A percentile compares a stretch with the other conserved stretches of the same genome.
Evolutionary conservation across 2,113 vertebrate species (phyloP).

Genomic region (Nyctereutes procyonoides): DNA sequence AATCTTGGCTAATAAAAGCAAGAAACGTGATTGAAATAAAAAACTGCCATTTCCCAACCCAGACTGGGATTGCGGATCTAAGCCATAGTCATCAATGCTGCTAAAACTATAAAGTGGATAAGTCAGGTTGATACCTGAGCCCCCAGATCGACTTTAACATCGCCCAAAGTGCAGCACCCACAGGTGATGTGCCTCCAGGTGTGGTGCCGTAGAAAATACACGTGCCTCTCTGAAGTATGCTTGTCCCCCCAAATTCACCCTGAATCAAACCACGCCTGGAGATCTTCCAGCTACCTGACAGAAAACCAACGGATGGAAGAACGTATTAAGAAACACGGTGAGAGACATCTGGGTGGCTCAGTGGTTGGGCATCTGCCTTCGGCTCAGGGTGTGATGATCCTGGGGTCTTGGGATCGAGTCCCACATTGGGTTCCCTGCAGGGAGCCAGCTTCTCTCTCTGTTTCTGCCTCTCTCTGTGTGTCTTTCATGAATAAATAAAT

Average conservation of each 20-base stretch:
- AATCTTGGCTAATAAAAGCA: conserved; percentile 7
- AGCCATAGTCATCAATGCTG: not conserved
- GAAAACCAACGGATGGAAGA: not conserved
- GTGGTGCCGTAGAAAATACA: rapidly evolving
- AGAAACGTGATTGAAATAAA: not conserved
- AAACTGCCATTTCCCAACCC: not conserved
- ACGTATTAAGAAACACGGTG: not conserved
- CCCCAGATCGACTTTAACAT: not conserved
- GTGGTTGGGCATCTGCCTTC: not conserved
- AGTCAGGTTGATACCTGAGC: not conserved
- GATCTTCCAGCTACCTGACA: not conserved
- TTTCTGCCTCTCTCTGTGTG: too few relatives aligned
- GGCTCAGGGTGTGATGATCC: not conserved
- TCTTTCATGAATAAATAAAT: too few relatives aligned
- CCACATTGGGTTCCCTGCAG: not conserved
- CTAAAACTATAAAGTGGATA: not conserved
- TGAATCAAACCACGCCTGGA: not conserved
- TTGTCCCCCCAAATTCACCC: not conserved
- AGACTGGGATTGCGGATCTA: not conserved
- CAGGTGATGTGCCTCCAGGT: not conserved
- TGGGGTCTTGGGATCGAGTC: not conserved
- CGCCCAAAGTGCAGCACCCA: not conserved
- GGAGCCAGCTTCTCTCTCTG: not conserved
- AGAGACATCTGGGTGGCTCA: not conserved
- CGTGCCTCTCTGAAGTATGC: not conserved